Percentiles rank a stretch among this genome's conserved stretches.
Conservation (phyloP, 2,113 vertebrate species). For the Gracilinanus agilis region DNA sequence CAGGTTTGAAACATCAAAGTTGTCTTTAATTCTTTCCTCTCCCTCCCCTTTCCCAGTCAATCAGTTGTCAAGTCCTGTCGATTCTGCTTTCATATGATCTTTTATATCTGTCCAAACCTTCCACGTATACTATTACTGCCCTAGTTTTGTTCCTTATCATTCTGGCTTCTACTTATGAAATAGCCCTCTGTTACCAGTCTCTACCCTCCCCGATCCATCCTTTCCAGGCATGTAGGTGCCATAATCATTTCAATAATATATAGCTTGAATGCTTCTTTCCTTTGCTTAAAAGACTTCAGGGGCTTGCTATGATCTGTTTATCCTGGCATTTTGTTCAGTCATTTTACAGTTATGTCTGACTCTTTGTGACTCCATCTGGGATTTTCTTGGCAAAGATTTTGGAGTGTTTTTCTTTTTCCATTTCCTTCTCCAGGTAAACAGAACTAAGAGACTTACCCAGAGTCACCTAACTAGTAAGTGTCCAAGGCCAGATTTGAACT, state of each 20-base stretch:
- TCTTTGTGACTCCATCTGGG: too few relatives aligned
- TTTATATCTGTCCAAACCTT: neutral
- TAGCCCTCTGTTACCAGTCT: neutral
- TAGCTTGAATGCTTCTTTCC: neutral
- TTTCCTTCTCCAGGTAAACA: too few relatives aligned
- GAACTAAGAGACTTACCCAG: too few relatives aligned
- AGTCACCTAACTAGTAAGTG: too few relatives aligned
- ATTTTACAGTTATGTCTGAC: too few relatives aligned
- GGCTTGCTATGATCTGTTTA: neutral
- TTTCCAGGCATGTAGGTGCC: neutral
- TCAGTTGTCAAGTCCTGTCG: neutral
- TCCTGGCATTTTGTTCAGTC: neutral
- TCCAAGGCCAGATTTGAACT: too few relatives aligned
- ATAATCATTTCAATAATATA: neutral
- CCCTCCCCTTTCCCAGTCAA: neutral
- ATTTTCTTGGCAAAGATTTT: too few relatives aligned
- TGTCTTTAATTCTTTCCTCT: neutral
- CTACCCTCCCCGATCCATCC: neutral
- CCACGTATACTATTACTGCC: neutral
- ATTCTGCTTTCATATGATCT: neutral
- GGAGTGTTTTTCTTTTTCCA: too few relatives aligned
- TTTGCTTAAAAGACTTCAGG: neutral
- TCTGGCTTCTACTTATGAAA: neutral
- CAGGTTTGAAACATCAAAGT: neutral
- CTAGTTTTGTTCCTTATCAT: neutral